phyloP scores from a whole-genome alignment of 2,113 vertebrate species.

The Platysternon megacephalum region DNA sequence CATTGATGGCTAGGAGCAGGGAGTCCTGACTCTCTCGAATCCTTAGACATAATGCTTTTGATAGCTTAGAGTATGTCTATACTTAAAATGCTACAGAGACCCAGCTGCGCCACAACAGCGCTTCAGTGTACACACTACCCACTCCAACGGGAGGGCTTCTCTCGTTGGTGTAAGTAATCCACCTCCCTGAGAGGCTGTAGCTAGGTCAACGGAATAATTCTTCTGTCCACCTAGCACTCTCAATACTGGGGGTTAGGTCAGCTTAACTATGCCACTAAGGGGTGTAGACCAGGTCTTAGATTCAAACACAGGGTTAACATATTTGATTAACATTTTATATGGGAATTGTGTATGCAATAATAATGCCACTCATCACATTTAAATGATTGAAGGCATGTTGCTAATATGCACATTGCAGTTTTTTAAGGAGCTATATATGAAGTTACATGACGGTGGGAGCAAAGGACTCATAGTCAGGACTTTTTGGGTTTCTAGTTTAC shows the following conservation, averaged over 20 bases:
- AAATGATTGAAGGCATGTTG: background rate
- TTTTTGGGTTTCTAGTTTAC: constrained; percentile 32
- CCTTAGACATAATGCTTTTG: background rate
- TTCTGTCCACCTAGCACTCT: background rate
- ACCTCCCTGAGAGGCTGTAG: background rate
- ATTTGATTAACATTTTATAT: constrained; percentile 1
- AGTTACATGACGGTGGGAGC: background rate
- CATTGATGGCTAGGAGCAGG: background rate
- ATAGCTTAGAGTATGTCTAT: background rate
- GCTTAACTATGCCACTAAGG: background rate
- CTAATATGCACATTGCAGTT: background rate
- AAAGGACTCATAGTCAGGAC: background rate
- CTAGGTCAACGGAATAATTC: too few species aligned
- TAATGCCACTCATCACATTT: background rate
- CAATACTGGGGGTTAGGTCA: background rate
- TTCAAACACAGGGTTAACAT: background rate
- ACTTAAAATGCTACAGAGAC: background rate
- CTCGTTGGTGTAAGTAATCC: background rate
- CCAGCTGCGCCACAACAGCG: background rate
- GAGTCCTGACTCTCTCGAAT: background rate
- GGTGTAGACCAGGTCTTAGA: background rate
- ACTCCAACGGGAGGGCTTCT: background rate
- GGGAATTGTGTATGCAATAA: background rate
- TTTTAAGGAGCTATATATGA: background rate
- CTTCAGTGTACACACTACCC: background rate